Evolutionary conservation across 2,113 vertebrate genomes (phyloP), one percentile per base, ranked within the genome.

Genomic region (Salvelinus fontinalis): DNA sequence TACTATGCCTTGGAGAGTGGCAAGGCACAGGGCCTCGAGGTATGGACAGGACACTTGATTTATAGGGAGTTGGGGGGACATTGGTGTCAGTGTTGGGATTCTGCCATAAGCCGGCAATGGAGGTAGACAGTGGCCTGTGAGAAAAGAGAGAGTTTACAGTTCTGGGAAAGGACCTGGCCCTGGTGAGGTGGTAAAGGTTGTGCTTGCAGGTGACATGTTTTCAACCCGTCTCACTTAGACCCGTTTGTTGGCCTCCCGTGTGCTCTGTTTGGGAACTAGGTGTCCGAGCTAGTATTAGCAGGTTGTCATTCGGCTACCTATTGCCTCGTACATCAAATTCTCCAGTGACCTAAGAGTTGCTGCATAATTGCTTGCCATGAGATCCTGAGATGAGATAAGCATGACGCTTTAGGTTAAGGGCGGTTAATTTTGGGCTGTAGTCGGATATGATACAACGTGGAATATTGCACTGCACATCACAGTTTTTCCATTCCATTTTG

Each of bases 11-110:
- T 74, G 79, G 71, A 80, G 77, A 16, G 73, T 78, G 71, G 82
- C 67, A 76, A 84, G 64, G 67, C 75, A 65, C 79, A 78, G 75
- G 76, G 75, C 62, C 73, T 66, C 67, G 71, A 79, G 67, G 76
- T 81, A 86, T 80, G 80, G 84, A 88, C 87, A 85, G 85, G 80
- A 22, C 75, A 82, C 82, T 51, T 88, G 90, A 91, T 91, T 90
- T 91, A 91, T 86, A 81, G 74, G 57, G 54, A 72, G 80, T 14
- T 18, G 73, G 68, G 75, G 76, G 74, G 79, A 76, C 79, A 81
- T 70, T 57, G 66, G 75, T 82, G 84, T 83, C 24, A 31, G 79
- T 67, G 9, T 11, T 44, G 39, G 39, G 9, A 12, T 44, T 44
- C 39, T 44, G 39, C 39, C 39, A 44, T 44, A 44, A 44, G 39